Evolutionary conservation across 2,113 vertebrate genomes (phyloP), one percentile per base, ranked within the genome.

Genomic region (Pygoscelis adeliae): DNA sequence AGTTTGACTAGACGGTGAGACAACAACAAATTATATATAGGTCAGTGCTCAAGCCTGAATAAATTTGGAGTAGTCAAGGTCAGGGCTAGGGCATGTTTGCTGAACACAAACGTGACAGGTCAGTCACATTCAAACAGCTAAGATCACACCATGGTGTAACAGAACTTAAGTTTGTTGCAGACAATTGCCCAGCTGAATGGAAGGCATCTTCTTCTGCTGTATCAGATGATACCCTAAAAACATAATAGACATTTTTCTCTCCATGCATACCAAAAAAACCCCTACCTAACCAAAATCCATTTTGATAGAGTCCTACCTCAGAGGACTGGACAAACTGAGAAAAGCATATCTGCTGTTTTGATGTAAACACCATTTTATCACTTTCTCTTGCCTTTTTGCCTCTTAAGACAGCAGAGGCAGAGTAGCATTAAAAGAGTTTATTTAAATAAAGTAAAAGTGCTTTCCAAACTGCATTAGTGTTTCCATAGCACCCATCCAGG

Each of bases 11-110:
- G 85, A 52, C 38, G 1, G 47, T 63, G 52, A 92, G 92, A 95
- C 66, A 85, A 97, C 85, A 97, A 85, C 81, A 90, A 91, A 89
- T 91, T 94, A 97, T 52, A 47, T 47, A 27, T 25, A 96, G 94
- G 87, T 91, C 93, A 96, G 93, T 80, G 89, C 89, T 95, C 84
- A 81, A 86, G 87, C 58, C 79, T 77, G 89, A 92, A 73, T 77
- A 93, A 89, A 58, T 69, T 82, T 73, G 40, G 87, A 66, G 70
- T 91, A 76, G 81, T 61, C 56, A 96, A 94, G 87, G 93, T 80
- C 96, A 95, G 78, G 61, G 65, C 49, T 78, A 87, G 92, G 86
- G 81, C 91, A 89, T 3, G 38, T 88, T 89, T 80, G 87, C 77
- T 30, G 87, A 89, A 73, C 65, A 93, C 56, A 72, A 76, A 87